These are phyloP conservation scores for Sebastes taczanowskii DNA, from an alignment of 2,797 vertebrate genomes.

Conservation along the genomic window DNA sequence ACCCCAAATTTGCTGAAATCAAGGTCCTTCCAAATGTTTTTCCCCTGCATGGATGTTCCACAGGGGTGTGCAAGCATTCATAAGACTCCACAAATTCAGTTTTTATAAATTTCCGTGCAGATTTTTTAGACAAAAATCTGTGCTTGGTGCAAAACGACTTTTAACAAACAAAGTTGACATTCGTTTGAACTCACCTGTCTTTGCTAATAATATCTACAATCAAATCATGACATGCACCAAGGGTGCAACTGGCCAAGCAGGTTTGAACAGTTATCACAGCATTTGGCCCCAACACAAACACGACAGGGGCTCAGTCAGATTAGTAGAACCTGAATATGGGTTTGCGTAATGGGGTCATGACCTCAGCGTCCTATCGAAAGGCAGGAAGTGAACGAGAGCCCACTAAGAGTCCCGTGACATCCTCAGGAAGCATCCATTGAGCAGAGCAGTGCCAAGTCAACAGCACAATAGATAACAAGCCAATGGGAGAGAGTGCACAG, in stretches of 20 bases:
- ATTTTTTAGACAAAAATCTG: too few species aligned
- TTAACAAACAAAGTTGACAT: slow-evolving; percentile 17
- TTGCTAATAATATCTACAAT: slow-evolving; percentile 24
- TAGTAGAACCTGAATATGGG: neutral
- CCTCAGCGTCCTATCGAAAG: slow-evolving; percentile 23
- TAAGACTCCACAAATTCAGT: too few species aligned
- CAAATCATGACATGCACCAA: slow-evolving; percentile 22
- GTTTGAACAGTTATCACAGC: slow-evolving; percentile 1
- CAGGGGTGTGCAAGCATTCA: accelerated
- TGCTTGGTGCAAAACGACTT: too few species aligned
- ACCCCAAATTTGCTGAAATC: too few species aligned
- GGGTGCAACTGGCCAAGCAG: slow-evolving; percentile 16
- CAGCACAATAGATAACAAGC: slow-evolving; percentile 36
- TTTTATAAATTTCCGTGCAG: too few species aligned
- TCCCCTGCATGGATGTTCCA: too few species aligned
- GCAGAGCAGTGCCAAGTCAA: slow-evolving; percentile 33
- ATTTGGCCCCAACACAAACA: neutral
- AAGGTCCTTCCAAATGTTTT: too few species aligned
- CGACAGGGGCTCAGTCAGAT: slow-evolving; percentile 1
- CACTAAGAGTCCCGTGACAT: slow-evolving; percentile 40
- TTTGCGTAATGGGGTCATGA: slow-evolving; percentile 22
- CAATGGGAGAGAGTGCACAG: slow-evolving; percentile 9
- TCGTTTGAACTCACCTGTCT: slow-evolving; percentile 10
- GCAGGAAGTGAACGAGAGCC: slow-evolving; percentile 48
- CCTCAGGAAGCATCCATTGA: slow-evolving; percentile 69